Conservation (phyloP, 2,888 invertebrate genomes). For the Lordiphosa fenestrarum region DNA sequence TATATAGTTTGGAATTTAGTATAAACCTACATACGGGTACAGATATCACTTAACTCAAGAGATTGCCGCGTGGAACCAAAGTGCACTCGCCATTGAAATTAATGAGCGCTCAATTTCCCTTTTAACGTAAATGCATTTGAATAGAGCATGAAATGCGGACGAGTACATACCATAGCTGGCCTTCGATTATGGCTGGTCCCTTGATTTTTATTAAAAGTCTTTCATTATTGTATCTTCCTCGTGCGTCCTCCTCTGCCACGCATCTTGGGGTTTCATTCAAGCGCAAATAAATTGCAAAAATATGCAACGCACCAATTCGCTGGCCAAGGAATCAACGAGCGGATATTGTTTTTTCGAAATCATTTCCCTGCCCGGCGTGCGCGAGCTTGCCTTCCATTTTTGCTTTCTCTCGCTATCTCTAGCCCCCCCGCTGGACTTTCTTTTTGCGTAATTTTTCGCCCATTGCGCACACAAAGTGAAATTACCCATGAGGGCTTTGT, state of each 20-base stretch:
- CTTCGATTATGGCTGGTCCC: slow-evolving; percentile 51
- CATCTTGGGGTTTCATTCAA: slow-evolving; percentile 54
- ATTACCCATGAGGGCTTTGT: slow-evolving; percentile 59
- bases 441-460: slow-evolving; percentile 59
- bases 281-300: slow-evolving; percentile 66
- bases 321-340: slow-evolving; percentile 48
- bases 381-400: slow-evolving; percentile 27
- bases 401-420: background rate
- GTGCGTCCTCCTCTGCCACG: slow-evolving; percentile 14
- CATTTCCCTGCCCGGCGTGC: slow-evolving; percentile 41
- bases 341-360: slow-evolving; percentile 70
- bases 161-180: slow-evolving; percentile 12
- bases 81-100: slow-evolving; percentile 27
- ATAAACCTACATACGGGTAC: too few relatives aligned
- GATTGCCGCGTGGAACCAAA: background rate
- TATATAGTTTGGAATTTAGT: too few relatives aligned
- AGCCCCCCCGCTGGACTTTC: slow-evolving; percentile 25
- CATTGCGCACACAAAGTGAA: slow-evolving; percentile 67
- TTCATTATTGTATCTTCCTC: slow-evolving; percentile 49
- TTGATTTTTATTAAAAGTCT: slow-evolving; percentile 61
- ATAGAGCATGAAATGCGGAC: background rate
- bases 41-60: too few relatives aligned
- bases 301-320: slow-evolving; percentile 64
- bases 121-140: slow-evolving; percentile 4
- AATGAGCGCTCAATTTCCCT: slow-evolving; percentile 35